Percentiles rank a stretch among this genome's conserved stretches.
These are phyloP conservation scores for Sceloporus undulatus DNA, from an alignment of 2,113 vertebrate species.

Conservation along the genomic window DNA sequence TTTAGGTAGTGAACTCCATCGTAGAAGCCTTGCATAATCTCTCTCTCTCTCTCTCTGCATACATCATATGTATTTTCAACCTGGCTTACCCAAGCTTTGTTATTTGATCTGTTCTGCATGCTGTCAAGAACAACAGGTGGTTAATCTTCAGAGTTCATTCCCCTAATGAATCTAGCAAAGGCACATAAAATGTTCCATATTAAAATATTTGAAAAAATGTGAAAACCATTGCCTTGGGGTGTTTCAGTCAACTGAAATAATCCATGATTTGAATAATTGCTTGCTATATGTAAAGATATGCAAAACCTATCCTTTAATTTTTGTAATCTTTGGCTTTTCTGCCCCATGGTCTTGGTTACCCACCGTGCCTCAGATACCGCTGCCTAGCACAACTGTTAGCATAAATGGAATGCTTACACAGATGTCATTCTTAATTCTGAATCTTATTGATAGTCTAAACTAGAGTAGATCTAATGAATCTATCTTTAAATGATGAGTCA, in stretches of 20 bases:
- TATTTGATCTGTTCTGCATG: neutral
- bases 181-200: neutral
- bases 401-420: neutral
- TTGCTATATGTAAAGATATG: neutral
- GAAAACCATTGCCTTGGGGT: neutral
- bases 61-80: neutral
- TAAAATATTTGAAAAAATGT: neutral
- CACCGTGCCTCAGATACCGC: neutral
- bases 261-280: neutral
- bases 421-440: neutral
- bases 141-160: neutral
- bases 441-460: too few species aligned
- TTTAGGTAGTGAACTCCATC: neutral
- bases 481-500: too few species aligned
- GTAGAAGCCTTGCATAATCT: neutral
- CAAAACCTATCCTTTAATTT: neutral
- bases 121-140: neutral
- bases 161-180: neutral
- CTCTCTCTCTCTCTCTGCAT: neutral
- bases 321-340: neutral
- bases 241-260: too few species aligned
- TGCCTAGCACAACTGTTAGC: neutral
- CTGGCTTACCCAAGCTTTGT: neutral
- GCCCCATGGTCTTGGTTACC: neutral
- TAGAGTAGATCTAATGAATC: too few species aligned